Evolutionary conservation across 2,888 invertebrate genomes (phyloP), one percentile per base, ranked within the genome.

Genomic region (Mimumesa dahlbomi): DNA sequence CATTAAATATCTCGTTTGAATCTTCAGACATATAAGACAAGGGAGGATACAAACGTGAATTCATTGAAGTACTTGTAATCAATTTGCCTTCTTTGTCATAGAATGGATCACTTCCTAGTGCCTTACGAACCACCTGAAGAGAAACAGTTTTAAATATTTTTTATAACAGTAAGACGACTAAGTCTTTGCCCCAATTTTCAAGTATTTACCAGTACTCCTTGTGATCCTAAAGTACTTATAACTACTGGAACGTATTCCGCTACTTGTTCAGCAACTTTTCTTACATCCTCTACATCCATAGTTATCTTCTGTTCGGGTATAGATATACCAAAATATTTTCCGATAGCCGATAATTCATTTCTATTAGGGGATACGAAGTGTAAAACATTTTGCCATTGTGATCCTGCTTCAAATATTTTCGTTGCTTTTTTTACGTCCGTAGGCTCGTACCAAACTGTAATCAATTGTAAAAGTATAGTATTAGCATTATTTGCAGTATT

Each of bases 381-480:
- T 21, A 94, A 83, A 0, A 89, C 82, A 16, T 81, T 71, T 64
- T 89, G 86, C 89, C 91, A 91, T 34, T 87, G 83, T 2, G 77
- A 21, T 36, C 68, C 71, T 11, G 81, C 68, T 59, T 86, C 59
- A 71, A 96, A 94, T 19, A 95, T 93, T 88, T 95, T 96, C 0
- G 90, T 88, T 0, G 96, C 95, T 85, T 95, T 95, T 76, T 93
- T 91, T 82, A 93, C 90, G 84, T 97, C 97, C 0, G 97, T 97
- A 0, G 97, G 97, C 87, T 98, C 98, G 87, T 94, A 97, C 91
- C 96, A 96, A 5, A 97, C 97, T 94, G 92, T 74, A 93, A 94
- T 83, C 88, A 88, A 50, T 38, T 9, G 42, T 54, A 6, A 4
- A 7, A 36, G 16, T 45, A 16, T 11, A 38, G n/a, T 38, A 7